Evolutionary conservation across 1,140 invertebrate genomes (phyloP).

Genomic region (Linepithema humile): DNA sequence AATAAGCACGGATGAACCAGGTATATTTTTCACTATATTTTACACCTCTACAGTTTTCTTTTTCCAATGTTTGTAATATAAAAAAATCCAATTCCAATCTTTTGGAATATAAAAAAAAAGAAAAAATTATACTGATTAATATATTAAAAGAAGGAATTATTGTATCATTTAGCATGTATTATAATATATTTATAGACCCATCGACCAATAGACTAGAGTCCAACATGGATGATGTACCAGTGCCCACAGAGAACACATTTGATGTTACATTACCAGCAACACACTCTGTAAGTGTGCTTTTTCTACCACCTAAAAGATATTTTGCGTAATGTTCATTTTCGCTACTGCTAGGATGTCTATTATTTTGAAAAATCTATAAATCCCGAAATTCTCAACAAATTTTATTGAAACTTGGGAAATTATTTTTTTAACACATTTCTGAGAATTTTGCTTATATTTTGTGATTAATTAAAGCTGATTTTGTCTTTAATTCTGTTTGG

Average conservation of each 20-base stretch:
- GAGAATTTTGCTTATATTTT: too few species aligned
- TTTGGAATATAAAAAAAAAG: too few species aligned
- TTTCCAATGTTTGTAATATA: neutral
- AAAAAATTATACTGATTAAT: too few species aligned
- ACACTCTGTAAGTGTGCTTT: slow-evolving; percentile 82
- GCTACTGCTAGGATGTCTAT: too few species aligned
- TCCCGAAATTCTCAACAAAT: too few species aligned
- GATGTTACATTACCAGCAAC: slow-evolving; percentile 84
- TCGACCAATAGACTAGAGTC: slow-evolving; percentile 13
- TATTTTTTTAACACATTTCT: too few species aligned
- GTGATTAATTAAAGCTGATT: too few species aligned
- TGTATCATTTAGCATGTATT: too few species aligned
- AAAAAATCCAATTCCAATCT: neutral
- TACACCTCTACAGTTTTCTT: neutral
- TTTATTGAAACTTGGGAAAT: too few species aligned
- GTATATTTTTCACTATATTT: slow-evolving; percentile 1
- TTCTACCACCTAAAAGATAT: neutral
- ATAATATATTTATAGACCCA: neutral
- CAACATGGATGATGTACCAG: slow-evolving; percentile 51
- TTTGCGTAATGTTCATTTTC: neutral
- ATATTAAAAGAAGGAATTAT: too few species aligned
- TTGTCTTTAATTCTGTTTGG: too few species aligned
- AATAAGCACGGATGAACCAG: neutral
- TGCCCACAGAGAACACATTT: slow-evolving; percentile 75
- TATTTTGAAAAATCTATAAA: too few species aligned